Evolutionary conservation across 2,113 vertebrate genomes (phyloP).

Genomic region (Callaeas wilsoni): DNA sequence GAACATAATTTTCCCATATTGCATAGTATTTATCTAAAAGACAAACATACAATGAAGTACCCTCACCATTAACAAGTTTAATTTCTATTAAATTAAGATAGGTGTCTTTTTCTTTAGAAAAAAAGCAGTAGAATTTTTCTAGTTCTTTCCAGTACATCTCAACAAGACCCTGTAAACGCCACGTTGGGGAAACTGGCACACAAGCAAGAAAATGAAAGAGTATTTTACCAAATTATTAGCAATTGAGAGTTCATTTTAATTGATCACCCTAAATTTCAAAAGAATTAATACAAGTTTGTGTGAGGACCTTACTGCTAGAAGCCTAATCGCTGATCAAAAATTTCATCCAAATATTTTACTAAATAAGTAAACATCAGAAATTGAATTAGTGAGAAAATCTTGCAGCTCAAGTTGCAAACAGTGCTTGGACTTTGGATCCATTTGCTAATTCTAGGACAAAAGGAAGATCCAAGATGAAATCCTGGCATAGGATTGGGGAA

Average conservation of each 20-base stretch:
- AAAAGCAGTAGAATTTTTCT: background rate
- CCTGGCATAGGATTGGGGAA: background rate
- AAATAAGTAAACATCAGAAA: background rate
- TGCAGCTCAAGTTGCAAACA: background rate
- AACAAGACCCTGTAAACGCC: background rate
- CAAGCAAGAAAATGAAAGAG: background rate
- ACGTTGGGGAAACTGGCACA: background rate
- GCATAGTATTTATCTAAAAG: background rate
- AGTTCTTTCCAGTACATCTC: background rate
- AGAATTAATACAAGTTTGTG: background rate
- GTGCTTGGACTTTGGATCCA: background rate
- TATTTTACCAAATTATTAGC: background rate
- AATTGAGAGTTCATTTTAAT: background rate
- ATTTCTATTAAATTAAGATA: background rate
- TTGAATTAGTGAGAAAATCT: background rate
- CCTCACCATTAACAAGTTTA: background rate
- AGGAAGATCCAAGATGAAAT: background rate
- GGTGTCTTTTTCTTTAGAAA: background rate
- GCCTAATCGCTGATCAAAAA: background rate
- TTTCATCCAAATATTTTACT: background rate
- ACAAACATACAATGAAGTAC: background rate
- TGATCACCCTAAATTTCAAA: background rate
- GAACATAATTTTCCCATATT: background rate
- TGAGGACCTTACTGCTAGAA: background rate
- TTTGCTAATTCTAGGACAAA: background rate